Base-by-base conservation (phyloP, 2,797 vertebrate genomes). In the Masticophis lateralis region DNA sequence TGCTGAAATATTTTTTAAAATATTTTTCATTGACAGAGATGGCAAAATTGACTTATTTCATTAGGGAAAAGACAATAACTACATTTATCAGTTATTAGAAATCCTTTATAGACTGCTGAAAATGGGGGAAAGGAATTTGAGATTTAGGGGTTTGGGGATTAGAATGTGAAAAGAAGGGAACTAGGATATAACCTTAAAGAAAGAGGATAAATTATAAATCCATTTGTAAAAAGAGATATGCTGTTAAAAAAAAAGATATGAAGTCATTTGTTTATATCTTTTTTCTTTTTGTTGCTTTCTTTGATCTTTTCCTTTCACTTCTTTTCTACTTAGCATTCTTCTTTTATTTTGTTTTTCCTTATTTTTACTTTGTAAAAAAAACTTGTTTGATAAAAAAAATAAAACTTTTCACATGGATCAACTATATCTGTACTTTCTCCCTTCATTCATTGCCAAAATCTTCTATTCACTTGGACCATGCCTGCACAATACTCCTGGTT, bases 401-500 rank as follows among this genome's bases (percentile, higher is more conserved):
- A 61, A n/a, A n/a, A 5, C 37, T 83, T 79, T 25, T 79, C 3
- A 79, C 18, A 22, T 37, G 32, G 74, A 79, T 79, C 11, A 79
- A 43, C 37, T 43, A 9, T 47, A 43, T 79, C 74, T 79, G 37
- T 43, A 43, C 37, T 22, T 79, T 47, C 20, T 47, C 37, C 37
- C 18, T 79, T 47, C 37, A 22, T 83, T 83, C 74, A 83, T 47
- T 83, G 74, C 37, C 37, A 83, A 83, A 83, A 47, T 83, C 47
- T 69, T 32, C n/a, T 32, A 18, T 96, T 97, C 93, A 95, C 96
- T 96, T 96, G 93, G 92, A 94, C 95, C 95, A 94, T 92, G 94
- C 95, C 93, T 95, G 95, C 96, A 97, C 96, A 96, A 88, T 25
- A 93, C 93, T 96, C 93, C 95, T 96, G 96, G 95, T 92, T 95